A percentile compares a stretch with the other conserved stretches of the same genome.
These are phyloP conservation scores for Cynopterus sphinx DNA, from an alignment of 2,797 vertebrate genomes.

Conservation along the genomic window DNA sequence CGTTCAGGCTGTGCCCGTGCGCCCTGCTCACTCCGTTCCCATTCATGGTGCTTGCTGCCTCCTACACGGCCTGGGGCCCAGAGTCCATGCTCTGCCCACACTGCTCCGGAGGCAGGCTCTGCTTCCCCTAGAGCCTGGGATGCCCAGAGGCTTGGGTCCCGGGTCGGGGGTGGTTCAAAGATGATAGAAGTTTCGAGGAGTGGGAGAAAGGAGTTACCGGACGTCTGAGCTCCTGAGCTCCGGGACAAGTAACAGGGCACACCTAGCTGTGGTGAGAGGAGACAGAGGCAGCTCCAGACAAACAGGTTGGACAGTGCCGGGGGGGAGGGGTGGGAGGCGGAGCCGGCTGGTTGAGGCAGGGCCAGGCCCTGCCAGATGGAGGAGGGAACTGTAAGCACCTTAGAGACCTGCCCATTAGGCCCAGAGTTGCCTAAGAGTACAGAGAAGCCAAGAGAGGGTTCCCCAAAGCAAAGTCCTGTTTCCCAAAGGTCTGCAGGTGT, in stretches of 20 bases:
- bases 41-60: constrained; percentile 70
- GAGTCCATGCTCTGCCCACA: constrained; percentile 55
- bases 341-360: constrained; percentile 16
- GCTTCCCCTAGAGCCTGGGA: not conserved
- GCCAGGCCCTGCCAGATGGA: constrained; percentile 56
- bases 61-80: constrained; percentile 49
- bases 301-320: constrained; percentile 77
- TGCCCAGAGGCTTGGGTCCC: not conserved
- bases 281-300: constrained; percentile 69
- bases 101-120: not conserved
- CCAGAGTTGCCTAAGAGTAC: not conserved
- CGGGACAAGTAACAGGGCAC: constrained; percentile 27
- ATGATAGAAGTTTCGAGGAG: constrained; percentile 13
- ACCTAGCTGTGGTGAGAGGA: constrained; percentile 60
- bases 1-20: constrained; percentile 59
- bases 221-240: not conserved
- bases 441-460: not conserved
- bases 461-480: not conserved
- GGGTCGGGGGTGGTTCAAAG: not conserved
- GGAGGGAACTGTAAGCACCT: not conserved
- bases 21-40: constrained; percentile 57
- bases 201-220: not conserved
- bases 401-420: not conserved
- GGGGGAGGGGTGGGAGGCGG: constrained; percentile 70
- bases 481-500: not conserved